A percentile compares a stretch with the other conserved stretches of the same genome.
Evolutionary conservation across 2,888 invertebrate genomes (phyloP).

Genomic region (Microctonus aethiopoides): DNA sequence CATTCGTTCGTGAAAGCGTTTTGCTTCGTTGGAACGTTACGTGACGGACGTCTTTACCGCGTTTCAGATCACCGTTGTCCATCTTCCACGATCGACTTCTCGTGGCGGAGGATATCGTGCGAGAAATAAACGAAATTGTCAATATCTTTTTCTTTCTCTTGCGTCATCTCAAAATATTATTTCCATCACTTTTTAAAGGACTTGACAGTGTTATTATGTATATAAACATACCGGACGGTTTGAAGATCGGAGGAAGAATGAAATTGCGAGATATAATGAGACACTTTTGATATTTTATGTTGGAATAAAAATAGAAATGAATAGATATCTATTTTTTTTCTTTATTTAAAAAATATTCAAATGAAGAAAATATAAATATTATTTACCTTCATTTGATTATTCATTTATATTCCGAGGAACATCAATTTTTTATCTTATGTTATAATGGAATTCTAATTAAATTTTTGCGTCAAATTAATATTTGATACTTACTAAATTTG

Average conservation of each 20-base stretch:
- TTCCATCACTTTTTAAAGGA: conserved; percentile 1
- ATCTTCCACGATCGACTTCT: conserved; percentile 31
- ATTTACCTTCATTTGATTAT: too few species aligned
- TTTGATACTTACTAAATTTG: too few species aligned
- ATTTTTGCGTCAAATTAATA: too few species aligned
- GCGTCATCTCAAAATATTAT: background rate
- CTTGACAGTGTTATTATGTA: background rate
- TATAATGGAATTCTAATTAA: too few species aligned
- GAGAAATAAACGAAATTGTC: conserved; percentile 24
- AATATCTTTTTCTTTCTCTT: background rate
- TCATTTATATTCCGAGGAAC: too few species aligned
- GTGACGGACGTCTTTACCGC: conserved; percentile 38
- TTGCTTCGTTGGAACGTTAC: conserved; percentile 28
- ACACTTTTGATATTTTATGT: background rate
- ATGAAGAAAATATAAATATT: too few species aligned
- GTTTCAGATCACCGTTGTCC: conserved; percentile 32
- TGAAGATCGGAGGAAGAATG: background rate
- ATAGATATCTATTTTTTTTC: background rate
- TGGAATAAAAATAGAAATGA: background rate
- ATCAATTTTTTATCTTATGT: too few species aligned
- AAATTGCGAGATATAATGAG: background rate
- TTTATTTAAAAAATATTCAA: too few species aligned
- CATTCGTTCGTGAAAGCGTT: conserved; percentile 30
- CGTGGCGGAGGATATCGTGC: conserved; percentile 26
- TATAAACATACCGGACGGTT: background rate